Evolutionary conservation across 2,113 vertebrate genomes (phyloP), one percentile per base, ranked within the genome.

Genomic region (Gallinago jamesoni): DNA sequence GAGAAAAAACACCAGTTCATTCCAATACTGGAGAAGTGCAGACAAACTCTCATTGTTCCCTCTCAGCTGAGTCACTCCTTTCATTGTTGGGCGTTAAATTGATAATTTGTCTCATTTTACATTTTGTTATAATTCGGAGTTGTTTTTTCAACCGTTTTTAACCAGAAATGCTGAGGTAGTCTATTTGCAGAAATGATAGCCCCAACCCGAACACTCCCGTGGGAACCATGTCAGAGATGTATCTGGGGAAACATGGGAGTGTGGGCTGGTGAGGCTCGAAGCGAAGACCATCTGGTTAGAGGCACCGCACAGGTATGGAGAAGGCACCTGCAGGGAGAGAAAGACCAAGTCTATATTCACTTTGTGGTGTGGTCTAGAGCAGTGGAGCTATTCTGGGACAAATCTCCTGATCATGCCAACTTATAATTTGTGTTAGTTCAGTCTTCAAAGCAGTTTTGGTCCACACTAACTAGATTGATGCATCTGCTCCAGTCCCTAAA

Each of bases 31-130:
- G 41, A 66, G 87, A 85, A 75, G 39, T 50, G 50, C 0, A 0
- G 53, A 63, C 33, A 59, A 50, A 74, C 43, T 74, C 33, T 59
- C 37, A 68, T 57, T 90, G 86, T 86, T 88, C 31, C 43, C 41
- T 80, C 76, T 78, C 69, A 72, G 56, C 62, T 94, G 88, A 94
- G 76, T 90, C 76, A 90, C 39, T 84, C 39, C 45, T 90, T 84
- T 87, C 79, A 48, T 55, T 35, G 30, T 74, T 84, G 72, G 14
- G 31, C 78, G 35, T 84, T 90, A 70, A 90, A 89, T 92, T 75
- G 95, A 81, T 81, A 73, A 89, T 63, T 96, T 39, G 28, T 86
- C 60, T 89, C 47, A 37, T 92, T 89, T 90, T 60, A 66, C 41
- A 68, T 60, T 90, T 93, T 72, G 63, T 73, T 74, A 59, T 74